Conservation (phyloP, 64 coral and sea anemone species). For the Montipora efflorescens region DNA sequence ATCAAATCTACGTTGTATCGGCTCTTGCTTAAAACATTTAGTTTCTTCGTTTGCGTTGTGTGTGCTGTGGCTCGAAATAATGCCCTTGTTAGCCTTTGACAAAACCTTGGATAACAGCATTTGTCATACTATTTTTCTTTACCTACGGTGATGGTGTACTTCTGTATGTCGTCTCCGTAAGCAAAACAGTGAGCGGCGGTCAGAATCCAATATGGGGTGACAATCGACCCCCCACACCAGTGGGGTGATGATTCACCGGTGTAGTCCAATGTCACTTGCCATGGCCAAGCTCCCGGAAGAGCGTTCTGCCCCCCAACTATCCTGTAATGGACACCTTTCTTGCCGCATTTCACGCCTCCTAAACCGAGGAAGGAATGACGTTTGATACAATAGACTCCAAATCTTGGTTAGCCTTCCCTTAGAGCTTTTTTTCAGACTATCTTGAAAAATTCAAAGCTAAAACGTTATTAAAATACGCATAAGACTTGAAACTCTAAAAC, state of each 20-base stretch:
- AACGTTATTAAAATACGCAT: no score
- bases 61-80: no score
- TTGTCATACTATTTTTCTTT: neutral
- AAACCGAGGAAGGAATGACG: neutral
- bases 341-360: constrained; percentile 78
- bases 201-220: constrained; percentile 74
- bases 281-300: constrained; percentile 76
- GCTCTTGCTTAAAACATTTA: no score
- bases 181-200: constrained; percentile 92
- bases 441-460: no score
- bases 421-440: no score
- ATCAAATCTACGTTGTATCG: no score
- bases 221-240: constrained; percentile 84
- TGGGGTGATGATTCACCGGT: constrained; percentile 56
- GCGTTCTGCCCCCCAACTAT: constrained; percentile 87
- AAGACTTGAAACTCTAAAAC: no score
- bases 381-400: neutral
- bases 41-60: no score
- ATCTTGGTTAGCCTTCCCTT: no score
- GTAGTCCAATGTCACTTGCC: constrained; percentile 93
- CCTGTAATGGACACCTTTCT: constrained; percentile 58
- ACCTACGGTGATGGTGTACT: constrained; percentile 88
- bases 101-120: neutral
- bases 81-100: no score
- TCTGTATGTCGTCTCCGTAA: constrained; percentile 48